Conservation (phyloP, 2,888 invertebrate species). For the Lasioglossum leucozonium region DNA sequence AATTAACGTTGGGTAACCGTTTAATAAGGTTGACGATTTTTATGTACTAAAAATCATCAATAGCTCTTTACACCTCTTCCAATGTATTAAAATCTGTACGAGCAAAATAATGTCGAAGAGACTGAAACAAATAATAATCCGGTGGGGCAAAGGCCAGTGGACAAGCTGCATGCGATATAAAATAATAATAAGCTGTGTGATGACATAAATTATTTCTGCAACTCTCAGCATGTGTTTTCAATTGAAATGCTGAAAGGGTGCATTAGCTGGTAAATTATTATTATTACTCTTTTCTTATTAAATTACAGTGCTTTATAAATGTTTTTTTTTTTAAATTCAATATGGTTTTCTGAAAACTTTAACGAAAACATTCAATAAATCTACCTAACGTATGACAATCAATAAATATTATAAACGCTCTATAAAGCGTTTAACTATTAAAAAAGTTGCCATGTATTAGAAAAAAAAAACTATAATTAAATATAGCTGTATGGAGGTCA, state of each 20-base stretch:
- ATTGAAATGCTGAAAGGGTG: background rate
- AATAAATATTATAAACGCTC: background rate
- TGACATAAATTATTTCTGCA: background rate
- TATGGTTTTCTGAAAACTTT: background rate
- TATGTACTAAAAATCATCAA: background rate
- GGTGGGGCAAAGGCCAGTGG: background rate
- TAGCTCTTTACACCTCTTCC: background rate
- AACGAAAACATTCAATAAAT: background rate
- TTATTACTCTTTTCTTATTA: too few relatives aligned
- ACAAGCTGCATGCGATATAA: background rate
- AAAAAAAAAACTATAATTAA: background rate
- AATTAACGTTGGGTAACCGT: background rate
- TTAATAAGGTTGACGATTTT: background rate
- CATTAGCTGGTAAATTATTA: background rate
- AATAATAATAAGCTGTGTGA: background rate
- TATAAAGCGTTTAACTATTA: background rate
- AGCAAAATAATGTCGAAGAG: background rate
- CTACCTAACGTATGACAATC: background rate
- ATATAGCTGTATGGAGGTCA: background rate
- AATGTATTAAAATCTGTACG: background rate
- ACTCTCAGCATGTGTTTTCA: background rate
- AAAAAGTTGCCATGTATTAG: background rate
- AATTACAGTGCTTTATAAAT: background rate
- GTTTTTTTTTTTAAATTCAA: too few relatives aligned
- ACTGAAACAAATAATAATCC: background rate